A percentile compares a stretch with the other conserved stretches of the same genome.
Evolutionary conservation across 2,113 vertebrate species (phyloP).

Genomic region (Carollia perspicillata): DNA sequence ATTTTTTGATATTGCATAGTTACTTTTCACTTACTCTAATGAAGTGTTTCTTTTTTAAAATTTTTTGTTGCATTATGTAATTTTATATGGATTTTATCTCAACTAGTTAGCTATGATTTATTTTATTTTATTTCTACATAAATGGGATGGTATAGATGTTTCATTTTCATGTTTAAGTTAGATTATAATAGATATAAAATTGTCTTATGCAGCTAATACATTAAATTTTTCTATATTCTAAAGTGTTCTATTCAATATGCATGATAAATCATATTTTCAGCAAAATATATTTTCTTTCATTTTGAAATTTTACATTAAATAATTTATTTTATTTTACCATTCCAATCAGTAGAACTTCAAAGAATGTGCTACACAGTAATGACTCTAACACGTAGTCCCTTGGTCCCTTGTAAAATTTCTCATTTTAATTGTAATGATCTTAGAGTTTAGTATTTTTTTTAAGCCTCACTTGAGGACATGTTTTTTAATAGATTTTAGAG

Average conservation of each 20-base stretch:
- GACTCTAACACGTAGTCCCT: neutral
- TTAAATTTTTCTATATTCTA: neutral
- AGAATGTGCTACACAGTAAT: neutral
- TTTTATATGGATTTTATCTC: neutral
- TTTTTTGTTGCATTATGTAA: neutral
- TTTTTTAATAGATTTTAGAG: too few species aligned
- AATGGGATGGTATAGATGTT: neutral
- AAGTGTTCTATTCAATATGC: neutral
- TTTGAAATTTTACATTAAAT: neutral
- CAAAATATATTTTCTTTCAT: neutral
- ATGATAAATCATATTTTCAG: neutral
- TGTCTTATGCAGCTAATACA: neutral
- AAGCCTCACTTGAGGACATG: too few species aligned
- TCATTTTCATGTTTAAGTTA: neutral
- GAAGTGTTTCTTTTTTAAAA: neutral
- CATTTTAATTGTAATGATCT: slow-evolving; percentile 9
- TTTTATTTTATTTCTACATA: neutral
- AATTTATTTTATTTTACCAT: neutral
- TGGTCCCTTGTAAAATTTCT: neutral
- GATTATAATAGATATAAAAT: neutral
- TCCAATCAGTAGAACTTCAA: neutral
- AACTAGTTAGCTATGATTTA: neutral
- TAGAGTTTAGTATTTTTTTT: neutral
- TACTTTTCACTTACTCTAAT: neutral
- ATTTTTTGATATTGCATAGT: neutral